A percentile compares a stretch with the other conserved stretches of the same genome.
Evolutionary conservation across 2,113 vertebrate genomes (phyloP).

Genomic region (Rafetus swinhoei): DNA sequence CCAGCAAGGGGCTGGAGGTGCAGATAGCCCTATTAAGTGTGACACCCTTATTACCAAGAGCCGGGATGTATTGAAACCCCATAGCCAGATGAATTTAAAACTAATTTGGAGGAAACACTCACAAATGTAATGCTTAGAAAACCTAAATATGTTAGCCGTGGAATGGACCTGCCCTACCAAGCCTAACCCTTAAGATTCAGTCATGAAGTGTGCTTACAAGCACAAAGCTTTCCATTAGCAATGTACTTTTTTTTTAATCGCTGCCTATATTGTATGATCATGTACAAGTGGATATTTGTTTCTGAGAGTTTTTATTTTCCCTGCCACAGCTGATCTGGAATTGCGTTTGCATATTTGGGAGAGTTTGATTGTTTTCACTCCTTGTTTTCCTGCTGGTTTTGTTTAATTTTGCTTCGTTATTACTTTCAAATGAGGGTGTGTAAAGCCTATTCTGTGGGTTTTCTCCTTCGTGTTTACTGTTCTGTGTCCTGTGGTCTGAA

Average conservation of each 20-base stretch:
- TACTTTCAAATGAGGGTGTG: neutral
- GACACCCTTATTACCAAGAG: neutral
- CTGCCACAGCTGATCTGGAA: slow-evolving; percentile 32
- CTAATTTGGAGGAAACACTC: neutral
- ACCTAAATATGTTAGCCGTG: neutral
- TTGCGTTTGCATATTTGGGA: neutral
- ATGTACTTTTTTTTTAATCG: neutral
- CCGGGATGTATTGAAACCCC: neutral
- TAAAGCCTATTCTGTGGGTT: neutral
- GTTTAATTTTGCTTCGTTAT: slow-evolving; percentile 32
- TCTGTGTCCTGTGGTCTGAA: neutral
- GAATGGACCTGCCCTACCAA: neutral
- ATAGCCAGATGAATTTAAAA: neutral
- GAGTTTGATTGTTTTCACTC: slow-evolving; percentile 30
- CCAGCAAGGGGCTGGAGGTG: neutral
- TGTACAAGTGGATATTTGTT: neutral
- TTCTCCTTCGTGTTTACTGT: neutral
- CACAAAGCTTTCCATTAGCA: neutral
- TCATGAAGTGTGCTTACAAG: neutral
- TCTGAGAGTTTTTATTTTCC: slow-evolving; percentile 11
- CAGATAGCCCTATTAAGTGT: neutral
- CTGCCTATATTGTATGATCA: neutral
- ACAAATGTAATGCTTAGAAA: neutral
- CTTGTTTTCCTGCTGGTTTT: neutral
- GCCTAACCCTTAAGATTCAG: neutral